A percentile compares a stretch with the other conserved stretches of the same genome.
phyloP scores from a whole-genome alignment of 2,888 invertebrate genomes.

The Platycheirus albimanus region DNA sequence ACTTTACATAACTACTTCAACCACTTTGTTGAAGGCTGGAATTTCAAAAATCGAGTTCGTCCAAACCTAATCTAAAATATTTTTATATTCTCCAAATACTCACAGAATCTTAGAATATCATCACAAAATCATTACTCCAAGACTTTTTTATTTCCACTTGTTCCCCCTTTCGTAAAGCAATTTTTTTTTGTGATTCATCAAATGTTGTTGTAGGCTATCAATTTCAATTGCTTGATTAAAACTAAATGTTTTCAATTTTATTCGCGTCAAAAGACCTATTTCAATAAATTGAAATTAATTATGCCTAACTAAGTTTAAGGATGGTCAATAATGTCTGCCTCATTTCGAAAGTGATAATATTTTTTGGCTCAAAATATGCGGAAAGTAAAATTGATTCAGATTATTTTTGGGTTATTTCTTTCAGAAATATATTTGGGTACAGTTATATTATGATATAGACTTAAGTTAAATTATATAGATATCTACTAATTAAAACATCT shows the following conservation, averaged over 20 bases:
- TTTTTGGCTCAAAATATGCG: neutral
- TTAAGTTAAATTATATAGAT: neutral
- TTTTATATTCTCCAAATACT: too few species aligned
- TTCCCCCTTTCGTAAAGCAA: too few species aligned
- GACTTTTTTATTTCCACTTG: too few species aligned
- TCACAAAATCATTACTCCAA: too few species aligned
- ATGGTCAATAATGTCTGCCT: too few species aligned
- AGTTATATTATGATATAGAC: neutral
- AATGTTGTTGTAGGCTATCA: neutral
- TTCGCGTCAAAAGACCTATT: neutral
- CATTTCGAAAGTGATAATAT: neutral
- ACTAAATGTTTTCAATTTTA: neutral
- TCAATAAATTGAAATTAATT: conserved; percentile 31
- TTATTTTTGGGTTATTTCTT: neutral
- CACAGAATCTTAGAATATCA: too few species aligned
- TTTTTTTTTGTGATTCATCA: neutral
- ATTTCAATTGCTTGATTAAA: conserved; percentile 35
- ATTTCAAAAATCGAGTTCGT: too few species aligned
- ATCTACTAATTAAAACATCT: conserved; percentile 19
- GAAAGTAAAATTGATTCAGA: conserved; percentile 25
- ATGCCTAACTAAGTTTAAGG: conserved; percentile 34
- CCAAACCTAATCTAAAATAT: too few species aligned
- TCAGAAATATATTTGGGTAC: conserved; percentile 12
- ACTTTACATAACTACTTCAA: too few species aligned
- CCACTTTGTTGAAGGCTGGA: too few species aligned